Base-by-base conservation (phyloP, 2,113 vertebrate species). In the Aspiorhynchus laticeps region DNA sequence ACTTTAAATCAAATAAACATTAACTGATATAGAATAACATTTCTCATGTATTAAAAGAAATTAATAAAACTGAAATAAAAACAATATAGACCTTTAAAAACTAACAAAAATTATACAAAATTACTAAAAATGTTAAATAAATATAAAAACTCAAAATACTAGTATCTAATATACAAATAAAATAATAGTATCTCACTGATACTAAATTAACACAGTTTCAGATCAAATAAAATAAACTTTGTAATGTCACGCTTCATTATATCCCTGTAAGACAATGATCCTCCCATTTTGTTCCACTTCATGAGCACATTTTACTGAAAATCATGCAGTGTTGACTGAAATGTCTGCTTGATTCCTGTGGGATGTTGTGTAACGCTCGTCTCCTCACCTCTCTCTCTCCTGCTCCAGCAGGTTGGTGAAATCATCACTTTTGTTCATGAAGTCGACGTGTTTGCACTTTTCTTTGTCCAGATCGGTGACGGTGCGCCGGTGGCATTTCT, bases 341-440 rank as follows among this genome's bases (percentile, higher is more conserved):
- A 15, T 67, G 17, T 59, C 28, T 7, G 63, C 8, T 19, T 67
- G 6, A 19, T 33, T 17, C 63, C 14, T 19, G 17, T 17, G 28
- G 71, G 38, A 75, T 21, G 33, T 5, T 74, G 19, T 24, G 71
- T 24, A 24, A 36, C 43, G 38, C 71, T 24, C 8, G 10, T 36
- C 26, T 14, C 9, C 78, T 93, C 92, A 97, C 97, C 98, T 97
- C 93, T 98, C 97, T 41, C 98, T 92, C 90, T 99, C 98, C 91
- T 98, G 97, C 90, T 99, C 98, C 95, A 99, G 95, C 91, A 99
- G 96, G 93, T 97, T 95, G 92, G 98, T 99, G 91, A 99, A 99
- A 93, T 99, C 98, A 19, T 99, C 98, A 0, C 98, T 99, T 94
- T 99, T 99, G 93, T 94, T 96, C 95, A 99, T 99, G 94, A 98